A percentile compares a stretch with the other conserved stretches of the same genome.
These are phyloP conservation scores for Psittacara wagleri DNA, from an alignment of 2,113 vertebrate species.

Conservation along the genomic window DNA sequence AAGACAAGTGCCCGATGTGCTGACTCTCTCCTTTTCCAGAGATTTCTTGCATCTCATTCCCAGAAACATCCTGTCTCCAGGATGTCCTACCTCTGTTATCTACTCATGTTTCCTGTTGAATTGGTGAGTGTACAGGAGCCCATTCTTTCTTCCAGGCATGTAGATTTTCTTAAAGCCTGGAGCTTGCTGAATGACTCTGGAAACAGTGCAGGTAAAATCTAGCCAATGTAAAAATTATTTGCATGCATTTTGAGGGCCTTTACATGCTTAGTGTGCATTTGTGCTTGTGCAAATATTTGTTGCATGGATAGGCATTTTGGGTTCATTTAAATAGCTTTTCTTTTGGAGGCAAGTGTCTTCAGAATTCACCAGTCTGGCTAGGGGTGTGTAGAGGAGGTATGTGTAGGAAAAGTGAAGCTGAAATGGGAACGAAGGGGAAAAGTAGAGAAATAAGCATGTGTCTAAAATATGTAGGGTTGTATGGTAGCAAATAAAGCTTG, in stretches of 20 bases:
- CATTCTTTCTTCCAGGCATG: neutral
- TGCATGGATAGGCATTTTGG: neutral
- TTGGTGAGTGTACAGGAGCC: neutral
- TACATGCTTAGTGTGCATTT: conserved; percentile 15
- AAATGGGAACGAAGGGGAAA: neutral
- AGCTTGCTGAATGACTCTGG: neutral
- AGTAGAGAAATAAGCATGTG: neutral
- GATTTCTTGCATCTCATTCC: neutral
- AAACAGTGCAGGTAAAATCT: conserved; percentile 14
- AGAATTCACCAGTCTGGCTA: neutral
- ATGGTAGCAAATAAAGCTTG: neutral
- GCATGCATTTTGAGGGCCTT: conserved; percentile 1
- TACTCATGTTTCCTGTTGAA: neutral
- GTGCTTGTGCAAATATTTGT: neutral
- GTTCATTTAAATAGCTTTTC: neutral
- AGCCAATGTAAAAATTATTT: conserved; percentile 5
- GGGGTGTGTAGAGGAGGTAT: neutral
- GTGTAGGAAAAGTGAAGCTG: neutral
- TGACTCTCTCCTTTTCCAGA: neutral
- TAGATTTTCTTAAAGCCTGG: neutral
- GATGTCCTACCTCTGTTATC: neutral
- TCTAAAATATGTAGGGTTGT: neutral
- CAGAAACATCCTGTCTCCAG: neutral
- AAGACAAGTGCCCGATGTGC: neutral
- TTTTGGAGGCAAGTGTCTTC: neutral